These are phyloP conservation scores for Lasiommata megera DNA, from an alignment of 2,888 invertebrate species.

Conservation along the genomic window DNA sequence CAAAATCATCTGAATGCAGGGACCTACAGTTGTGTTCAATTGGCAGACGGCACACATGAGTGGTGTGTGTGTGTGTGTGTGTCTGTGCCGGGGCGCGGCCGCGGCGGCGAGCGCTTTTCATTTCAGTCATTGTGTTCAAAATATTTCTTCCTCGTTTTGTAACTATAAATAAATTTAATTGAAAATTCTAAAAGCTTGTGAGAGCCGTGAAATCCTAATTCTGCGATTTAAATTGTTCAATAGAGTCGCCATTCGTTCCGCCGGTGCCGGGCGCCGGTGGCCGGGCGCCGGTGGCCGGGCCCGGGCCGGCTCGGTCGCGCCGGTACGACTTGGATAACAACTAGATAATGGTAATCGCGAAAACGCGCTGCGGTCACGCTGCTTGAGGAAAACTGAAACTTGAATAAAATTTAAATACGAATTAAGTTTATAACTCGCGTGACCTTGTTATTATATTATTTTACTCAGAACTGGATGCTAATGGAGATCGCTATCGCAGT, in stretches of 20 bases:
- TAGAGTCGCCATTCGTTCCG: background rate
- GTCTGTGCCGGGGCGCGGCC: too few species aligned
- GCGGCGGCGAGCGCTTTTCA: too few species aligned
- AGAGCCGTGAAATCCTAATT: background rate
- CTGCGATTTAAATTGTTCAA: background rate
- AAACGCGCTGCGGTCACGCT: background rate
- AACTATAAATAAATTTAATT: background rate
- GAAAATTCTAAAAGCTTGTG: background rate
- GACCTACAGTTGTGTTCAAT: too few species aligned
- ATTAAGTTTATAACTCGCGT: background rate
- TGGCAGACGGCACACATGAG: too few species aligned
- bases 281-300: too few species aligned
- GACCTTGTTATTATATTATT: background rate
- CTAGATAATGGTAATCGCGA: background rate
- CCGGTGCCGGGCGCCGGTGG: too few species aligned
- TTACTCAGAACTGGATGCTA: background rate
- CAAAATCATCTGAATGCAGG: too few species aligned
- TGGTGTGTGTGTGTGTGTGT: too few species aligned
- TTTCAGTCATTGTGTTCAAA: too few species aligned
- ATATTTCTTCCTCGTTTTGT: too few species aligned
- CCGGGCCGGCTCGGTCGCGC: background rate
- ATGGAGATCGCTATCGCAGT: background rate
- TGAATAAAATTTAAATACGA: constrained; percentile 6
- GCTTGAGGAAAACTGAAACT: constrained; percentile 6
- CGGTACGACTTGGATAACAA: background rate